Conservation (phyloP, 2,797 vertebrate genomes). For the Cyprinodon diabolis region DNA sequence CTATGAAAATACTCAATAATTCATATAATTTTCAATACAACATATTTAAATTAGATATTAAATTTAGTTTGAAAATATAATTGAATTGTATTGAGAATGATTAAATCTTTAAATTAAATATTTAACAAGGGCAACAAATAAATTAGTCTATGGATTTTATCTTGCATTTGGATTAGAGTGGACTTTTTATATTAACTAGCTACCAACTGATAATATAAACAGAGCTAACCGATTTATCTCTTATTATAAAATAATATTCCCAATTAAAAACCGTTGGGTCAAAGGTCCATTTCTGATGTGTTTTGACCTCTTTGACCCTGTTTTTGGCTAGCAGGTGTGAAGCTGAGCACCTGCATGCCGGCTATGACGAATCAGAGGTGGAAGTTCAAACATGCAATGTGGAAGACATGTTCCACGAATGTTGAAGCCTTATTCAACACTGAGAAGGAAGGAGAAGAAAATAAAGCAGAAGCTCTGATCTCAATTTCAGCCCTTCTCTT, state of each 20-base stretch:
- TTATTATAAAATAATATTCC: neutral
- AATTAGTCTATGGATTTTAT: neutral
- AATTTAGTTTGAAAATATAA: no score
- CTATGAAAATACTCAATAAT: no score
- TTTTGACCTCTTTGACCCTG: neutral
- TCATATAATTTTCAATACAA: no score
- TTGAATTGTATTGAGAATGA: no score
- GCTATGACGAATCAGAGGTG: constrained; percentile 48
- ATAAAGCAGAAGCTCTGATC: constrained; percentile 2
- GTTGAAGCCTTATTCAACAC: neutral
- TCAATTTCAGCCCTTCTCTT: constrained; percentile 32
- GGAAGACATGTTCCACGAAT: constrained; percentile 30
- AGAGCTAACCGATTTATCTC: neutral
- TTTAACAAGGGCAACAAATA: neutral
- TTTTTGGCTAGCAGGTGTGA: constrained; percentile 65
- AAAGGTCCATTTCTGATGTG: neutral
- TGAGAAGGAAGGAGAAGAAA: neutral
- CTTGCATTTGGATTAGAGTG: neutral
- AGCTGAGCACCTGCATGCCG: constrained; percentile 64
- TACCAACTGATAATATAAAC: neutral
- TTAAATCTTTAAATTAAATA: no score
- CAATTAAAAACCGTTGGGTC: neutral
- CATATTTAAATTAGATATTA: no score
- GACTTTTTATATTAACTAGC: neutral
- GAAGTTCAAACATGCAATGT: constrained; percentile 53